Evolutionary conservation across 2,888 invertebrate genomes (phyloP), one percentile per base, ranked within the genome.

Genomic region (Aphodius granarius): DNA sequence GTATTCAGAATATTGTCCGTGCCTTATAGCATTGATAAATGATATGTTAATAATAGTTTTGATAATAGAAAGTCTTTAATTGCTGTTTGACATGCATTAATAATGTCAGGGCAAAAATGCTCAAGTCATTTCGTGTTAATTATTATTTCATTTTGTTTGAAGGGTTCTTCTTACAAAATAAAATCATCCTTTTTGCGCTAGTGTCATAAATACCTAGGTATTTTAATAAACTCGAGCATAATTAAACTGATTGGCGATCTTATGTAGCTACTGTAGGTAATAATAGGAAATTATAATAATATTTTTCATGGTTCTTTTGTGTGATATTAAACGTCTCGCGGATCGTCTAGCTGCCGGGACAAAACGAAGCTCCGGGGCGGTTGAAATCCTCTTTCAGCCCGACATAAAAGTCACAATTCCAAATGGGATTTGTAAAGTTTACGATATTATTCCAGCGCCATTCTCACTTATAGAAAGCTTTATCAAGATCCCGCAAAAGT

Each of bases 391-490:
- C 87, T 87, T 87, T 86, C 84, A 86, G 84, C 83, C 83, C 21
- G 83, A 86, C 87, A 87, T 87, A 87, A 87, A 87, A 87, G 87
- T 87, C 87, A 87, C 87, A 87, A 87, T 87, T 87, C 87, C 85
- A 85, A 86, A 86, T 86, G 86, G 87, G 87, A 87, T 87, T 87
- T 87, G 86, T 85, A 86, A 87, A 87, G 86, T 87, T 87, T 87
- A 87, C 87, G 87, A 87, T 87, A 87, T 87, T 87, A 87, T 87
- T 87, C 87, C 83, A 82, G 84, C 84, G 86, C 86, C 84, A 85
- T 86, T 87, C 86, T 85, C 86, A 85, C 85, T 87, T 86, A 86
- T 86, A 85, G 85, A 85, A 85, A 82, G 84, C 83, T 83, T 84
- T 85, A 85, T 86, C 85, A 85, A 85, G 86, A 86, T 86, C 82